Conservation (phyloP, 2,113 vertebrate genomes). For the Protobothrops mucrosquamatus region DNA sequence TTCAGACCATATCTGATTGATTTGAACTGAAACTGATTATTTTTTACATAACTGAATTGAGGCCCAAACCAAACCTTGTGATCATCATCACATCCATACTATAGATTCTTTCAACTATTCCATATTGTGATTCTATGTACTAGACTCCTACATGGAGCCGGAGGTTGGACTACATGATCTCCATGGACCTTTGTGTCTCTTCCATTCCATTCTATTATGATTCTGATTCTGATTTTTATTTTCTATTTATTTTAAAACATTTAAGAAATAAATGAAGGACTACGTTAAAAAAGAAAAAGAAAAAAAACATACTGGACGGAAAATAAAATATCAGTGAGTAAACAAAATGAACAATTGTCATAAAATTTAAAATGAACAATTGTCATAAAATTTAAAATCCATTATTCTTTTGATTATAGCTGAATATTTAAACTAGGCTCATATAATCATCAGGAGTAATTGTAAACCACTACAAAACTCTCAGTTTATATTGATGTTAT, state of each 20-base stretch:
- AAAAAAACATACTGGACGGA: neutral
- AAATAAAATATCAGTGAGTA: neutral
- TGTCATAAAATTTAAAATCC: neutral
- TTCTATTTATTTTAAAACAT: neutral
- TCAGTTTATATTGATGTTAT: neutral
- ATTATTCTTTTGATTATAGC: neutral
- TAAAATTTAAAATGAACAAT: too few relatives aligned
- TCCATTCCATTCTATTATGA: neutral
- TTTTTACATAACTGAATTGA: neutral
- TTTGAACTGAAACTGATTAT: neutral
- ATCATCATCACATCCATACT: neutral
- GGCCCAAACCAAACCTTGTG: neutral
- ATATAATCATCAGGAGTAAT: neutral
- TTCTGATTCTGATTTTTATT: neutral
- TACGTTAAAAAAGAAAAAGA: neutral
- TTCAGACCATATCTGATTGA: neutral
- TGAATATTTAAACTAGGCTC: neutral
- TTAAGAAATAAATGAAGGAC: neutral
- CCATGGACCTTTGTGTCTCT: neutral
- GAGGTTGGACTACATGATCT: neutral
- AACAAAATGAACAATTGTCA: too few relatives aligned
- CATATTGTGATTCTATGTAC: neutral
- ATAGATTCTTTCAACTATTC: neutral
- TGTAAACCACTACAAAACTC: neutral
- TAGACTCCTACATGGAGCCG: neutral